Conservation (phyloP, 2,113 vertebrate genomes). For the Malurus elegans region DNA sequence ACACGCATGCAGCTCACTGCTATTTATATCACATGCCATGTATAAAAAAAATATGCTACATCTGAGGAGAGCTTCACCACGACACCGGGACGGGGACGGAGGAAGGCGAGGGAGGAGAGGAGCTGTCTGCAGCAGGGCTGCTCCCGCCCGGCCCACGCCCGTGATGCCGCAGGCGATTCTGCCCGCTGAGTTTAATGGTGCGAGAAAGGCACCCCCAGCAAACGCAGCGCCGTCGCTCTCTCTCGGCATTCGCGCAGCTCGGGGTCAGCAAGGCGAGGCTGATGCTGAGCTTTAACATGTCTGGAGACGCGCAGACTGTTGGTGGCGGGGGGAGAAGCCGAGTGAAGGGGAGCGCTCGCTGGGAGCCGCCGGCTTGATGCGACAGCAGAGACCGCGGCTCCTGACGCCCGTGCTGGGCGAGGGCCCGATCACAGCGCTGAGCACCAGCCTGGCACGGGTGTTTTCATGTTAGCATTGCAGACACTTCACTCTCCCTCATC, state of each 20-base stretch:
- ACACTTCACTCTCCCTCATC: not conserved
- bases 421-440: not conserved
- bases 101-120: not conserved
- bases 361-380: not conserved
- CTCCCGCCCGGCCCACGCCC: not conserved
- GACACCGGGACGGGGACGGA: not conserved
- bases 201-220: not conserved
- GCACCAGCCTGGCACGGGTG: not conserved
- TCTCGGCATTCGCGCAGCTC: not conserved
- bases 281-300: not conserved
- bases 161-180: not conserved
- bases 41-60: slow-evolving; percentile 12
- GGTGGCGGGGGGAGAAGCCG: not conserved
- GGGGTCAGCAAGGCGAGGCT: not conserved
- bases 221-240: not conserved
- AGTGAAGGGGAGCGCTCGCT: not conserved
- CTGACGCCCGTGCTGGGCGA: accelerated
- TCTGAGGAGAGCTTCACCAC: not conserved
- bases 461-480: not conserved
- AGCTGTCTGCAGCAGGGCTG: not conserved
- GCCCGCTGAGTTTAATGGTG: not conserved
- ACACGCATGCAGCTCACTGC: slow-evolving; percentile 34
- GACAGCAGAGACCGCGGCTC: not conserved
- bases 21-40: slow-evolving; percentile 45
- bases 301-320: not conserved